Conservation (phyloP, 2,113 vertebrate species). For the Rattus norvegicus region DNA sequence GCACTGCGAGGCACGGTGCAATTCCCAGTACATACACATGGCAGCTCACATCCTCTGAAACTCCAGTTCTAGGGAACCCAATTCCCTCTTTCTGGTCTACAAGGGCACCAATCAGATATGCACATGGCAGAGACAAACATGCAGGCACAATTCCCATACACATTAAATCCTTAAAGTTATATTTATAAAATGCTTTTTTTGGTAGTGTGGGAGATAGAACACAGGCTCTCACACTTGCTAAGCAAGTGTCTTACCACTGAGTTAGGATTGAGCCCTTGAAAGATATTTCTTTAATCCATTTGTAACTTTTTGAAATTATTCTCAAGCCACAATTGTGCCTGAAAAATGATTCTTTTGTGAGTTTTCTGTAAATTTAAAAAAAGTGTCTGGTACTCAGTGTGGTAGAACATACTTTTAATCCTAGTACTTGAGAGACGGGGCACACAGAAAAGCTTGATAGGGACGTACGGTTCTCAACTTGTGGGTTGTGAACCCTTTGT, state of each 20-base stretch:
- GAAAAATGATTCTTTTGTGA: neutral
- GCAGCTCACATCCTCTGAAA: neutral
- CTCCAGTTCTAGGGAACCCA: neutral
- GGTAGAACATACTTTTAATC: neutral
- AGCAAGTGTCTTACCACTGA: neutral
- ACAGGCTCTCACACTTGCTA: neutral
- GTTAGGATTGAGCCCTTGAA: neutral
- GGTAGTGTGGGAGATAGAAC: neutral
- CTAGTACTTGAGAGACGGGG: neutral
- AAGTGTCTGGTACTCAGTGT: neutral
- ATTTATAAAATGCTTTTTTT: neutral
- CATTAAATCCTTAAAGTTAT: neutral
- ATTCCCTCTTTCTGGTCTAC: neutral
- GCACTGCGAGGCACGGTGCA: neutral
- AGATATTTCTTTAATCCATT: constrained; percentile 28
- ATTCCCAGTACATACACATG: neutral
- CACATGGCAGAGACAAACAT: neutral
- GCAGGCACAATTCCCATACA: neutral
- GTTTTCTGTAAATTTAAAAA: constrained; percentile 24
- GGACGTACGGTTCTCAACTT: neutral
- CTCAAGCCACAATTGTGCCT: constrained; percentile 38
- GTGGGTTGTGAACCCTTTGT: neutral
- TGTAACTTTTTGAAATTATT: constrained; percentile 54
- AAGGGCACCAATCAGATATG: neutral
- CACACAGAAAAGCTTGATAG: neutral